Base-by-base conservation (phyloP, 2,113 vertebrate genomes). In the Cochlearius cochlearius region DNA sequence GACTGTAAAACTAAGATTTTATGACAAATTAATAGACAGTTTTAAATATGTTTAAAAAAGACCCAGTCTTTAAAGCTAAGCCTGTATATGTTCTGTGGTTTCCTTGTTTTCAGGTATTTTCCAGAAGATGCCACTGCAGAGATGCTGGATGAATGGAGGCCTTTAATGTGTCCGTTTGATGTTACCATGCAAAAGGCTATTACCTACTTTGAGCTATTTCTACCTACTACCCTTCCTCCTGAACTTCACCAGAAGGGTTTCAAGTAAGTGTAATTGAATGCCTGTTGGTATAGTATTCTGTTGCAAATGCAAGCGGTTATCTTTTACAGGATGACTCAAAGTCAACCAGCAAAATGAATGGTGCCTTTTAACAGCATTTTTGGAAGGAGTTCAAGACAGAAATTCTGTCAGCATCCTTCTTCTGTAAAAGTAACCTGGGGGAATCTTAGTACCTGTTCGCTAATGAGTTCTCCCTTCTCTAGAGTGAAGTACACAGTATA, bases 171-270 rank as follows among this genome's bases (percentile, higher is more conserved):
- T 92, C 99, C 99, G 11, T 99, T 99, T 97, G 99, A 99, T 93
- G 99, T 99, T 96, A 99, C 99, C 92, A 99, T 99, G 99, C 99
- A 99, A 94, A 99, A 99, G 98, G 99, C 99, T 79, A 99, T 99
- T 75, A 99, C 99, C 96, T 99, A 99, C 95, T 99, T 99, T 68
- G 99, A 99, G 97, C 98, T 99, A 45, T 99, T 99, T 96, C 98
- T 99, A 78, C 99, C 99, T 93, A 99, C 99, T 75, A 99, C 99
- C 80, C 98, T 99, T 96, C 99, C 99, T 95, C 99, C 99, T 67
- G 98, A 99, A 78, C 98, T 99, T 92, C 99, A 99, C 96, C 97
- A 99, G 95, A 99, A 98, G 95, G 99, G 99, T 72, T 99, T 99
- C 98, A 99, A 97, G 99, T 99, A 98, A 98, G 98, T 98, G 90